Evolutionary conservation across 2,888 invertebrate species (phyloP).

Genomic region (Meliscaeva auricollis): DNA sequence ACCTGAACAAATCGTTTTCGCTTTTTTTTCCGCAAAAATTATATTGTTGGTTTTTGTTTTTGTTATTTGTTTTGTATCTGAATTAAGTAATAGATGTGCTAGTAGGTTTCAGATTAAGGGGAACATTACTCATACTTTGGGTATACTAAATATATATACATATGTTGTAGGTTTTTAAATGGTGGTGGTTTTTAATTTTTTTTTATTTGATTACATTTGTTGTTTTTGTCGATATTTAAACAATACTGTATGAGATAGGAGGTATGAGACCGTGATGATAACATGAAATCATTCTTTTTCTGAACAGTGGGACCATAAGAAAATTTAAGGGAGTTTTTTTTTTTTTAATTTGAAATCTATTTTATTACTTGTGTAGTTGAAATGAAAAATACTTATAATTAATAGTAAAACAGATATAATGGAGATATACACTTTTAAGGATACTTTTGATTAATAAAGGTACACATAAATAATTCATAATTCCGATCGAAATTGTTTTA

Average conservation of each 20-base stretch:
- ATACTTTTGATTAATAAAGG: too few relatives aligned
- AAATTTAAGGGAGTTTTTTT: not conserved
- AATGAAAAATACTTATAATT: too few relatives aligned
- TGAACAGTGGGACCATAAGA: constrained; percentile 37
- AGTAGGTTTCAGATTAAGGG: constrained; percentile 60
- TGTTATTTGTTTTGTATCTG: constrained; percentile 44
- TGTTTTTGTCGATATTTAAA: constrained; percentile 54
- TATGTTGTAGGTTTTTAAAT: not conserved
- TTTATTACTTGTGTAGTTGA: not conserved
- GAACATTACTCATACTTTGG: constrained; percentile 54
- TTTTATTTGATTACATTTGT: constrained; percentile 38
- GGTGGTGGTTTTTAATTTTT: constrained; percentile 19
- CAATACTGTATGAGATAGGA: constrained; percentile 39
- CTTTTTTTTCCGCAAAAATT: constrained; percentile 38
- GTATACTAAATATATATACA: not conserved
- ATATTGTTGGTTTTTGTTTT: constrained; percentile 40
- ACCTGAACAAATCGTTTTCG: constrained; percentile 57
- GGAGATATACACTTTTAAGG: too few relatives aligned
- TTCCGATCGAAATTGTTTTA: too few relatives aligned
- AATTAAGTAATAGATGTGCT: constrained; percentile 72
- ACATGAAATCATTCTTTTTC: constrained; percentile 24
- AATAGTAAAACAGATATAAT: too few relatives aligned
- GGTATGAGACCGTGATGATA: constrained; percentile 28
- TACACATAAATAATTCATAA: too few relatives aligned
- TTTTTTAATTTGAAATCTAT: not conserved